These are phyloP conservation scores for Microctenopoma steveboyesi DNA, from an alignment of 2,797 vertebrate species.

Conservation along the genomic window DNA sequence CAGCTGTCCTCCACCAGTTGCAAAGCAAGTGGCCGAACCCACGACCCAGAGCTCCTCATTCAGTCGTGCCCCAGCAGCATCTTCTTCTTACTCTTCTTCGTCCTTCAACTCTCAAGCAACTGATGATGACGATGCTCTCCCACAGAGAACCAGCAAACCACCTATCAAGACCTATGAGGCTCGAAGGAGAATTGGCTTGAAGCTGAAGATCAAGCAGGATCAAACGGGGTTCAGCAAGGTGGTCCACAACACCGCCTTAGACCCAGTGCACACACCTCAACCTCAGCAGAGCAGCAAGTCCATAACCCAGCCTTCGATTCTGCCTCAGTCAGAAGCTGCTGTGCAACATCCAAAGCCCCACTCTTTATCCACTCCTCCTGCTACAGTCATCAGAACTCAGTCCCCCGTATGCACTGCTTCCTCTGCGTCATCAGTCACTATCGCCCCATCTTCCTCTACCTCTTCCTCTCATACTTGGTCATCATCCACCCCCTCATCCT, in stretches of 20 bases:
- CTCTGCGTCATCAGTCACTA: conserved; percentile 60
- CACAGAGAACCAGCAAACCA: conserved; percentile 89
- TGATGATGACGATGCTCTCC: conserved; percentile 88
- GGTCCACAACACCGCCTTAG: conserved; percentile 94
- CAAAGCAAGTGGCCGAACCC: conserved; percentile 60
- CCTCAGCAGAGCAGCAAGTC: conserved; percentile 74
- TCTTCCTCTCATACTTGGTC: conserved; percentile 73
- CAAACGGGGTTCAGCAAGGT: conserved; percentile 92
- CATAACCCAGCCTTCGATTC: conserved; percentile 74
- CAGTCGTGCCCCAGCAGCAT: conserved; percentile 54
- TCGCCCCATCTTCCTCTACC: conserved; percentile 59
- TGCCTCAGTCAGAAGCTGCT: conserved; percentile 60
- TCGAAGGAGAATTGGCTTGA: conserved; percentile 91
- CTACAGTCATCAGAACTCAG: conserved; percentile 81
- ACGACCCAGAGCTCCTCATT: conserved; percentile 60
- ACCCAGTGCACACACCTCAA: conserved; percentile 88
- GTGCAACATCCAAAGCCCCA: conserved; percentile 71
- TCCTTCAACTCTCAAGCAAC: conserved; percentile 71
- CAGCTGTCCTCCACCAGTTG: conserved; percentile 75
- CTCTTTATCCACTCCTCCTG: conserved; percentile 36
- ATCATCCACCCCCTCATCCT: conserved; percentile 48
- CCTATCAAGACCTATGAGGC: conserved; percentile 97
- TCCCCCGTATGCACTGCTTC: conserved; percentile 68
- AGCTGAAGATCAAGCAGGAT: conserved; percentile 97
- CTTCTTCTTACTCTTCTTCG: conserved; percentile 56